Evolutionary conservation across 2,888 invertebrate genomes (phyloP), one percentile per base, ranked within the genome.

Genomic region (Diarsia rubi): DNA sequence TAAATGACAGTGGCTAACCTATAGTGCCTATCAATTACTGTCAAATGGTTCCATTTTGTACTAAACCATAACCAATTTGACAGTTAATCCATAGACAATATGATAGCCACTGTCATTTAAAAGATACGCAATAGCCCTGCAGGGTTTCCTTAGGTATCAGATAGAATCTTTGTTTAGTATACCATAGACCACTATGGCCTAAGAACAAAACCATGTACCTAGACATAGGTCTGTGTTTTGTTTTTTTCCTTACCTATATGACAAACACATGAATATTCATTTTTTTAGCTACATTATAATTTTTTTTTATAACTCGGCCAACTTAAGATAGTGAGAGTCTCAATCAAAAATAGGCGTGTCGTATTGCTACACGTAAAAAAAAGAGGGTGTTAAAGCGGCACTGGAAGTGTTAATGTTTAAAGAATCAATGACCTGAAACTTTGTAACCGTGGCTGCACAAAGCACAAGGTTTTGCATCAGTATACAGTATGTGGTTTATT

Each of bases 401-500:
- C 62, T 42, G 62, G n/a, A 42, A 24, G n/a, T 62, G n/a, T 42
- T 60, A 42, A n/a, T 42, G 42, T 62, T 12, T 27, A 2, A 21
- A 24, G 64, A 47, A 47, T 62, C 82, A 69, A 65, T 81, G 76
- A 69, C 62, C 69, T 79, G 70, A 57, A 37, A 60, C 52, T 68
- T 76, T 81, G 45, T 67, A 49, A 21, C 52, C 9, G 37, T 45
- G 27, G 24, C 65, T 19, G 31, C 16, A 73, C 64, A 64, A 72
- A 31, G 31, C 8, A 9, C 63, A 64, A 65, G 21, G 57, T 52
- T 63, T 49, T 16, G 21, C 75, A 44, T n/a, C 31, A n/a, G 52
- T 37, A 62, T 69, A 65, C 47, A 60, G 52, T 3, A 27, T 66
- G 78, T 78, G 82, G 82, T 84, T 79, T 81, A 86, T 87, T 87